Base-by-base conservation (phyloP, 1,140 invertebrate species). In the Heliconius nattereri region DNA sequence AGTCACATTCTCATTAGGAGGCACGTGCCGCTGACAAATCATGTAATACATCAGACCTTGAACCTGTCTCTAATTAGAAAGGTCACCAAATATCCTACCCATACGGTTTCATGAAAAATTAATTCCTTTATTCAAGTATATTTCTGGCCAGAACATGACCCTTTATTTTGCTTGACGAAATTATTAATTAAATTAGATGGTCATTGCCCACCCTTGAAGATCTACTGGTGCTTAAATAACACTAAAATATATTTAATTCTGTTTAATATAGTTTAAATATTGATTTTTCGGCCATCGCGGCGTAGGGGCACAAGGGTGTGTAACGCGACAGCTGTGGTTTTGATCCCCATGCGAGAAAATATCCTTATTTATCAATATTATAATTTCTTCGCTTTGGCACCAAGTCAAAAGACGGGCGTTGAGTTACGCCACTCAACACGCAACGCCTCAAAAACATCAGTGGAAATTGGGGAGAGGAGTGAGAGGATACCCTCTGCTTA, bases 71-170 rank as follows among this genome's bases (percentile, higher is more conserved):
- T 29, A 66, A 66, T 66, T 66, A 66, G 60, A 5, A 66, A 26
- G 60, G 60, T 66, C 60, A 2, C 26, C 23, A 16, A 11, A 11
- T 29, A 29, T 29, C 32, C 32, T 35, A 16, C 60, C 26, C 60
- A 26, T 66, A 66, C 11, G 60, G 60, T 29, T 26, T 66, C 60
- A 66, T 66, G 60, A 29, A 66, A 29, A 66, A 29, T 29, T 6
- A 66, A 66, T 66, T 66, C 26, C 57, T 66, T 66, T 66, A 66
- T 66, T 29, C 11, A 29, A 23, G 29, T 66, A 66, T 66, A 66
- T 66, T 66, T 66, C 2, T 29, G 60, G 3, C 3, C 60, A 35
- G 32, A 7, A 1, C 7, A 35, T 29, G 60, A 19, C 60, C 23
- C n/a, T 26, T 26, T 66, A 11, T 6, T 66, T 66, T 66, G 11